phyloP scores from a whole-genome alignment of 2,888 invertebrate species.

The Dendrolimus houi region DNA sequence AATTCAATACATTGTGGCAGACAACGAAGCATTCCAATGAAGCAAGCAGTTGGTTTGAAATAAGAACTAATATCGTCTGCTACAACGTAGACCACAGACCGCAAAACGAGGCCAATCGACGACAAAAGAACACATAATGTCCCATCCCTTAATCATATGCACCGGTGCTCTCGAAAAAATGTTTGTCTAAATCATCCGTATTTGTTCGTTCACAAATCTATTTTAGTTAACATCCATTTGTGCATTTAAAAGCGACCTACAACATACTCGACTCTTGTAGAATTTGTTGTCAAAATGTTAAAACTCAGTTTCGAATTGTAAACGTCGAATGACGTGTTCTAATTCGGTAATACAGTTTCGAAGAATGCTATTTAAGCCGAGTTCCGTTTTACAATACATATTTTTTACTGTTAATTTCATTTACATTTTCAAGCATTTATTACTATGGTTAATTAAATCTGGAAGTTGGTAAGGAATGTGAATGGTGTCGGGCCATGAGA shows the following conservation, averaged over 20 bases:
- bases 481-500: slow-evolving; percentile 43
- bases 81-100: slow-evolving; percentile 56
- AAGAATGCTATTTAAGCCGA: slow-evolving; percentile 47
- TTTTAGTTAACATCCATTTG: slow-evolving; percentile 50
- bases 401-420: slow-evolving; percentile 50
- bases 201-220: slow-evolving; percentile 53
- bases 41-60: slow-evolving; percentile 26
- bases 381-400: slow-evolving; percentile 45
- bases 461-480: slow-evolving; percentile 47
- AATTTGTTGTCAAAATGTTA: slow-evolving; percentile 56
- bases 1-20: slow-evolving; percentile 61
- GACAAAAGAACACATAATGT: slow-evolving; percentile 68
- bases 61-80: slow-evolving; percentile 36
- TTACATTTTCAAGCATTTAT: slow-evolving; percentile 51
- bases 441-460: slow-evolving; percentile 54
- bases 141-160: slow-evolving; percentile 75
- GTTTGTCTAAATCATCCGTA: slow-evolving; percentile 55
- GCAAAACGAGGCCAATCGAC: slow-evolving; percentile 58
- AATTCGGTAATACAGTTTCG: slow-evolving; percentile 44
- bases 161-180: slow-evolving; percentile 67
- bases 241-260: slow-evolving; percentile 48
- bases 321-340: slow-evolving; percentile 42
- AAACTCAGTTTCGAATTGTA: slow-evolving; percentile 19
- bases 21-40: slow-evolving; percentile 11
- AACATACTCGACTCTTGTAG: slow-evolving; percentile 30